A percentile compares a stretch with the other conserved stretches of the same genome.
Evolutionary conservation across 2,888 invertebrate genomes (phyloP).

Genomic region (Polietes domitor): DNA sequence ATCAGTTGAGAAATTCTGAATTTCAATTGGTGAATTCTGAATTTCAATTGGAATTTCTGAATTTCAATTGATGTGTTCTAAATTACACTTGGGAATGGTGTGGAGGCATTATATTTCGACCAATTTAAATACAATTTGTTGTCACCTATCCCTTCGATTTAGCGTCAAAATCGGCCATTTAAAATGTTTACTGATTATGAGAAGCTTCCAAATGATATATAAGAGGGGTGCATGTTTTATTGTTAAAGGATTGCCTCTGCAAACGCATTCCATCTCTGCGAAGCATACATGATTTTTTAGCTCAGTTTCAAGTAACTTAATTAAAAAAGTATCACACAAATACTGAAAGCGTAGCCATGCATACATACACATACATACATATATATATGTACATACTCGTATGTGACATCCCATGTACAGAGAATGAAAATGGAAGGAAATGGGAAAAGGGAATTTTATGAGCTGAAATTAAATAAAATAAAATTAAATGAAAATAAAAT

Average conservation of each 20-base stretch:
- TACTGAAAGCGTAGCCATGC: conserved; percentile 7
- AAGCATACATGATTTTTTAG: not conserved
- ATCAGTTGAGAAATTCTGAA: no score
- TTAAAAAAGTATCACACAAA: not conserved
- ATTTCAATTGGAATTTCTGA: no score
- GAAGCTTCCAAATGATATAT: no score
- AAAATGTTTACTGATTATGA: no score
- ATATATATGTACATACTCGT: not conserved
- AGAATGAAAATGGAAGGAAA: conserved; percentile 18
- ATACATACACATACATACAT: not conserved
- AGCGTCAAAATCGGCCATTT: no score
- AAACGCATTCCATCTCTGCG: not conserved
- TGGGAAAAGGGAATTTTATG: conserved; percentile 64
- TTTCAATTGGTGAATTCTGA: no score
- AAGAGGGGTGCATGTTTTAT: no score
- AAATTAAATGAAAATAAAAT: conserved; percentile 72
- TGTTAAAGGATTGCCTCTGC: not conserved
- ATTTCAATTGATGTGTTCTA: no score
- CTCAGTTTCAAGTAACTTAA: conserved; percentile 17
- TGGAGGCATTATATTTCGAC: no score
- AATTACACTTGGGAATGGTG: no score
- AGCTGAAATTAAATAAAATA: conserved; percentile 71
- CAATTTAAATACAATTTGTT: no score
- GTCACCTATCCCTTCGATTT: no score
- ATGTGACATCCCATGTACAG: conserved; percentile 38